Percentiles rank a stretch among this genome's conserved stretches.
Conservation (phyloP, 2,113 vertebrate species). For the Phrynosoma blainvillii region DNA sequence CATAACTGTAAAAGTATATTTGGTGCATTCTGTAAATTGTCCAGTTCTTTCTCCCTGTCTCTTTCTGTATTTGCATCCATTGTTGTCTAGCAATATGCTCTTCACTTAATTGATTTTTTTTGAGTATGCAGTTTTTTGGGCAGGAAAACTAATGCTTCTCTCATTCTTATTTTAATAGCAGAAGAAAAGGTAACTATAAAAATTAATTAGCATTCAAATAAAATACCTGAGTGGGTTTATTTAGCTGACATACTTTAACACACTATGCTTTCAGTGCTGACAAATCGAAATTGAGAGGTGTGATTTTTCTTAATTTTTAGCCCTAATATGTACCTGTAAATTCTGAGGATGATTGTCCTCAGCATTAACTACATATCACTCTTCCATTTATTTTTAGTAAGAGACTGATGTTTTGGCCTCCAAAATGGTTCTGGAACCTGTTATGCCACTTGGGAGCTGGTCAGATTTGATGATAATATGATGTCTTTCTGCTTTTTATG, state of each 20-base stretch:
- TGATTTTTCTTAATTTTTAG: conserved; percentile 39
- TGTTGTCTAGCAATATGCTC: background rate
- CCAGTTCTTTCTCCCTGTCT: background rate
- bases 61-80: background rate
- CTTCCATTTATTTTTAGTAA: background rate
- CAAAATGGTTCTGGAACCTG: background rate
- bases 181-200: conserved; percentile 69
- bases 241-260: conserved; percentile 61
- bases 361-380: conserved; percentile 48
- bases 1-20: background rate
- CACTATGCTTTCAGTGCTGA: conserved; percentile 63
- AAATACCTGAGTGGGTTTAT: conserved; percentile 50
- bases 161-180: conserved; percentile 68
- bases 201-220: conserved; percentile 70
- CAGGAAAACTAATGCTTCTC: conserved; percentile 73
- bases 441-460: background rate
- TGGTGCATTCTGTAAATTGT: background rate
- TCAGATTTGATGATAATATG: background rate
- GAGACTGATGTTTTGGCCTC: too few relatives aligned
- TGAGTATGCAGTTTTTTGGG: conserved; percentile 64
- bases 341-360: conserved; percentile 40
- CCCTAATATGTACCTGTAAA: conserved; percentile 63
- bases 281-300: conserved; percentile 52
- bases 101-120: background rate
- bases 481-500: background rate